A percentile compares a stretch with the other conserved stretches of the same genome.
These are phyloP conservation scores for Tenodera sinensis DNA, from an alignment of 2,888 invertebrate species.

Conservation along the genomic window DNA sequence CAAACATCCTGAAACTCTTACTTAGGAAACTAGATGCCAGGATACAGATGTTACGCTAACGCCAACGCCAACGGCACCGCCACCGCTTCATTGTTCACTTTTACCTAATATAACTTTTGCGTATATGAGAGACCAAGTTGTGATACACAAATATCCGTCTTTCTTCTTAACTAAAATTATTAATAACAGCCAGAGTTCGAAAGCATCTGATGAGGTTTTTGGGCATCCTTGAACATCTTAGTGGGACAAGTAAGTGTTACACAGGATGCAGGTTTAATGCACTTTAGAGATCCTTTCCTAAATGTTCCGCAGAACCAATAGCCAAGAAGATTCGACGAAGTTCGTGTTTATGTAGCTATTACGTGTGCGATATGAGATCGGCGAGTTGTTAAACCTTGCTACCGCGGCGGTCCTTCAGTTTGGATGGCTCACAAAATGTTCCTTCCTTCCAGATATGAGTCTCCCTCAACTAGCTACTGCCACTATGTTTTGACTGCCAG, in stretches of 20 bases:
- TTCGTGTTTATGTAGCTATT: not conserved
- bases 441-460: too few species aligned
- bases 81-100: too few species aligned
- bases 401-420: not conserved
- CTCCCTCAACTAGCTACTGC: not conserved
- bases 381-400: not conserved
- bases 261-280: not conserved
- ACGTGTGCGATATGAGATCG: not conserved
- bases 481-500: too few species aligned
- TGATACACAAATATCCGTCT: too few species aligned
- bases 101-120: too few species aligned
- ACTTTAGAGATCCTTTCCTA: not conserved
- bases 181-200: not conserved
- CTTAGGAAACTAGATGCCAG: too few species aligned
- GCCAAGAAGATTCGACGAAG: not conserved
- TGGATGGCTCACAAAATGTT: not conserved
- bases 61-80: too few species aligned
- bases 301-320: not conserved
- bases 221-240: not conserved
- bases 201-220: not conserved
- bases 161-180: too few species aligned
- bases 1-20: too few species aligned
- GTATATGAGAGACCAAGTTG: too few species aligned
- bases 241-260: not conserved
- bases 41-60: too few species aligned